Percentiles rank a stretch among this genome's conserved stretches.
phyloP scores from a whole-genome alignment of 2,113 vertebrate genomes.

The Phaethornis superciliosus region DNA sequence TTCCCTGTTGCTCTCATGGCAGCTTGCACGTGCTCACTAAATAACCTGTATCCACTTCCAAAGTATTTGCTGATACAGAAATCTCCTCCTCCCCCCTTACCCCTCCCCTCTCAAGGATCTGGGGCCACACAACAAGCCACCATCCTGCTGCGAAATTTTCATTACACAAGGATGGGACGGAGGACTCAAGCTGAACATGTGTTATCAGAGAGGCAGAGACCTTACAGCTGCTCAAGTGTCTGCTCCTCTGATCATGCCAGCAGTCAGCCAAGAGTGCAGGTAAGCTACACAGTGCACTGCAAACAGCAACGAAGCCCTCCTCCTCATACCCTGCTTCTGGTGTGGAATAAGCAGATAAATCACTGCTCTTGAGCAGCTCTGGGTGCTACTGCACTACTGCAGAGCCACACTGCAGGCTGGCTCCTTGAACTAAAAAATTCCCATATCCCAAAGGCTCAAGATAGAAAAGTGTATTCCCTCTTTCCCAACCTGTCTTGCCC shows the following conservation, averaged over 20 bases:
- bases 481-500: not conserved
- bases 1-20: constrained; percentile 61
- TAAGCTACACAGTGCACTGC: not conserved
- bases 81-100: not conserved
- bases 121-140: constrained; percentile 17
- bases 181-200: not conserved
- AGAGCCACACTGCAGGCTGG: accelerated
- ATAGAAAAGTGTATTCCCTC: not conserved
- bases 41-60: not conserved
- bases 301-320: not conserved
- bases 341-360: not conserved
- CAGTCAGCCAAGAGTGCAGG: not conserved
- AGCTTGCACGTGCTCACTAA: constrained; percentile 36
- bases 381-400: not conserved
- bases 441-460: not conserved
- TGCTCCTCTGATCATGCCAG: not conserved
- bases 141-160: constrained; percentile 64
- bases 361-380: not conserved
- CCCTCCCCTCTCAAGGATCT: not conserved
- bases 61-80: constrained; percentile 71
- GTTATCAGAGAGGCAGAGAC: not conserved
- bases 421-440: not conserved
- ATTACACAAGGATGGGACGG: constrained; percentile 37
- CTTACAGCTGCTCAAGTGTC: not conserved
- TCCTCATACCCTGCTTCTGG: accelerated